Conservation (phyloP, 2,113 vertebrate species). For the Bettongia penicillata region DNA sequence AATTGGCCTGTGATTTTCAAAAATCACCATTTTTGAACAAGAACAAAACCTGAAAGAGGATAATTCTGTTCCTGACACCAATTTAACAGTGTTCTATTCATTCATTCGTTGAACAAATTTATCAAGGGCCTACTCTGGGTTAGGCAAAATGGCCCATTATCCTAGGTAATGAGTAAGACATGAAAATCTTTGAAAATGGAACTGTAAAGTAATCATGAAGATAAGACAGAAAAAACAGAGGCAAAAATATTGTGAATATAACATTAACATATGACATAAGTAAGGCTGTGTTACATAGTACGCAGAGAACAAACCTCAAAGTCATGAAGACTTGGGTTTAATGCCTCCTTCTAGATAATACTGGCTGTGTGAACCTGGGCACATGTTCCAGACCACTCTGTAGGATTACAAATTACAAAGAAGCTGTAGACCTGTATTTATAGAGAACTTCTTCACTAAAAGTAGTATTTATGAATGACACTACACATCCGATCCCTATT, state of each 20-base stretch:
- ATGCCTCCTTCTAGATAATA: background rate
- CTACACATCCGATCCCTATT: background rate
- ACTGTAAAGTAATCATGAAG: background rate
- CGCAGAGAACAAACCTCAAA: background rate
- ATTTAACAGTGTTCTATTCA: background rate
- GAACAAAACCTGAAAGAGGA: background rate
- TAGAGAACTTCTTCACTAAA: background rate
- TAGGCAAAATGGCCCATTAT: background rate
- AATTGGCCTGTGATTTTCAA: background rate
- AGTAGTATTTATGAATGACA: background rate
- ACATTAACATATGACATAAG: background rate
- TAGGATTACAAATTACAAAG: background rate
- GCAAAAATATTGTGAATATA: background rate
- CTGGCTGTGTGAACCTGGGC: background rate
- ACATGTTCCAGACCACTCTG: background rate
- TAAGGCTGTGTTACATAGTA: background rate
- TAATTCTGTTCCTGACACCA: background rate
- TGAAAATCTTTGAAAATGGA: background rate
- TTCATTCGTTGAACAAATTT: background rate
- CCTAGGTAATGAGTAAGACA: background rate
- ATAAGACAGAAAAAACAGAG: background rate
- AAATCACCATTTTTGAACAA: background rate
- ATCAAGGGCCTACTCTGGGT: background rate
- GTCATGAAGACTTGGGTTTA: background rate
- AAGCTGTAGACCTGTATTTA: background rate